Evolutionary conservation across 2,797 vertebrate genomes (phyloP).

Genomic region (Steatocranus sp.): DNA sequence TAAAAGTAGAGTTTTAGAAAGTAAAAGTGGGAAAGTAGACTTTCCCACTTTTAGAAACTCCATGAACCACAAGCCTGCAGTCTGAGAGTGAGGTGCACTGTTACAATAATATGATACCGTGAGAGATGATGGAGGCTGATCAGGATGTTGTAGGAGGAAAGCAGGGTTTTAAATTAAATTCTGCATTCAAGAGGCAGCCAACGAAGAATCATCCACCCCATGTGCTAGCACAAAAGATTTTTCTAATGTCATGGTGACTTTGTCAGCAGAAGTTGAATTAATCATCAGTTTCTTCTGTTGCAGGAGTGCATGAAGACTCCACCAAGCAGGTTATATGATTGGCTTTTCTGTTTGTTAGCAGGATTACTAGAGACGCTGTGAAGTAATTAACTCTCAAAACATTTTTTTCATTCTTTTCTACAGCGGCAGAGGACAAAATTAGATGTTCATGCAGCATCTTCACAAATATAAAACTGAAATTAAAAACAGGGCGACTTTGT

Average conservation of each 20-base stretch:
- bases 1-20: no score
- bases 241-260: neutral
- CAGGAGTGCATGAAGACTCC: neutral
- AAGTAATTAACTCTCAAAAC: neutral
- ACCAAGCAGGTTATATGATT: neutral
- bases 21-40: no score
- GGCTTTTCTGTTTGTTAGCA: neutral
- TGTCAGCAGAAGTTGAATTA: neutral
- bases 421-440: neutral
- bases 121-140: neutral
- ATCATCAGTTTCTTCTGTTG: neutral
- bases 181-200: neutral
- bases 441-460: neutral
- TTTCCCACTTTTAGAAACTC: neutral
- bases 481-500: rapidly evolving
- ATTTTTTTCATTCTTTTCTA: neutral
- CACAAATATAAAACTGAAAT: neutral
- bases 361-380: neutral
- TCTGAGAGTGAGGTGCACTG: neutral
- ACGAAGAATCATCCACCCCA: rapidly evolving
- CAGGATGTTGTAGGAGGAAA: neutral
- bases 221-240: neutral
- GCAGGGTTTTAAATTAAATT: neutral
- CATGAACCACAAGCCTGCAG: neutral
- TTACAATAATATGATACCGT: neutral